phyloP scores from a whole-genome alignment of 2,797 vertebrate genomes.

The Eulemur albifrons region DNA sequence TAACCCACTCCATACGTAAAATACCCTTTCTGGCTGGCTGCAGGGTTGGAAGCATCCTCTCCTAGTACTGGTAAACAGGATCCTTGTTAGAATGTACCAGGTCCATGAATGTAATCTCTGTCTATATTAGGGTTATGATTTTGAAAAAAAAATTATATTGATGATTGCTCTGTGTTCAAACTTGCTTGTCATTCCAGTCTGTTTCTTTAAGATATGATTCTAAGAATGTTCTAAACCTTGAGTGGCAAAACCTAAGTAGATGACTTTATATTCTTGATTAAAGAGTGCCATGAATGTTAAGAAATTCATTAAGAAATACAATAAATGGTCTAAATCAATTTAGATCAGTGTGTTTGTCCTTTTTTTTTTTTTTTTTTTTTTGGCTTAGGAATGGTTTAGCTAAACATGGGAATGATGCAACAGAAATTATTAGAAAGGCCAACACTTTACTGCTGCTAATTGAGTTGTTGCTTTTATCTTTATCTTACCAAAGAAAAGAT shows the following conservation, averaged over 20 bases:
- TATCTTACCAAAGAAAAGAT: background rate
- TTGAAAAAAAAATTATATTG: background rate
- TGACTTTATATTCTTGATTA: slow-evolving; percentile 44
- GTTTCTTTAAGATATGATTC: slow-evolving; percentile 10
- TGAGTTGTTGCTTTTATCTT: background rate
- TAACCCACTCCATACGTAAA: background rate
- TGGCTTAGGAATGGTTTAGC: background rate
- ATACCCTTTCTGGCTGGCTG: background rate
- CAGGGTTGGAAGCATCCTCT: background rate
- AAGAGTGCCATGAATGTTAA: background rate
- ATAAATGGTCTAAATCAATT: slow-evolving; percentile 41
- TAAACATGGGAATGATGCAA: background rate
- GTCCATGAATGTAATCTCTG: background rate
- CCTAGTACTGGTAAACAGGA: background rate
- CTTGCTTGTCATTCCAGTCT: slow-evolving; percentile 55
- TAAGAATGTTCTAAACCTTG: slow-evolving; percentile 19
- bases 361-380: background rate
- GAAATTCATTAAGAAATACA: background rate
- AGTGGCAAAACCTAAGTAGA: slow-evolving; percentile 1
- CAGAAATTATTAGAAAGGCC: background rate
- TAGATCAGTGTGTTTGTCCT: background rate
- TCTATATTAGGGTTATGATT: background rate
- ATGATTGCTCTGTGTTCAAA: slow-evolving; percentile 4
- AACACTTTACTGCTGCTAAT: background rate
- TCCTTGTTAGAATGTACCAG: background rate